Conservation (phyloP, 2,888 invertebrate genomes). For the Dorcus parallelipipedus region DNA sequence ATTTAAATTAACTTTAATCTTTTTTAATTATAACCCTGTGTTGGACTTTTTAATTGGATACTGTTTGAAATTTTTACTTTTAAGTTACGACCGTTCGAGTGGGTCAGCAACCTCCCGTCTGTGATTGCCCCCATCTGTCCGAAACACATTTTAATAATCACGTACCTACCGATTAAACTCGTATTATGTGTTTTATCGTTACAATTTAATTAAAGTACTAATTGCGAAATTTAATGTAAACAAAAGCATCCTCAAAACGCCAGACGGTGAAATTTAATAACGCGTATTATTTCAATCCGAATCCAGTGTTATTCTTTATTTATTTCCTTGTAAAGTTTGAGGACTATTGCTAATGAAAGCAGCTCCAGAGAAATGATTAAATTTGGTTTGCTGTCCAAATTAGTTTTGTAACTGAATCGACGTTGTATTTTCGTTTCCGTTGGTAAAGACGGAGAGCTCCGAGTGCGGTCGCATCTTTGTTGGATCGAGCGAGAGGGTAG, state of each 20-base stretch:
- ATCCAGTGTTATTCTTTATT: constrained; percentile 45
- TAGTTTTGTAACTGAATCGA: constrained; percentile 40
- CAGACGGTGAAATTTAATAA: constrained; percentile 40
- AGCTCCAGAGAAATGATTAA: constrained; percentile 43
- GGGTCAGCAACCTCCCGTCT: too few relatives aligned
- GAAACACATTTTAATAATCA: background rate
- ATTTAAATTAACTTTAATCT: constrained; percentile 17
- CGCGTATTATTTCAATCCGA: constrained; percentile 44
- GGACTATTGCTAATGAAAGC: constrained; percentile 45
- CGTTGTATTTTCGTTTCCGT: constrained; percentile 23
- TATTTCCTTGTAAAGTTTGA: constrained; percentile 41
- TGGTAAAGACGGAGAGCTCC: background rate
- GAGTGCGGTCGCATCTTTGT: background rate
- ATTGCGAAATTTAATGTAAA: constrained; percentile 44
- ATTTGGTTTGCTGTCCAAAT: constrained; percentile 45
- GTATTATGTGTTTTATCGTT: constrained; percentile 1
- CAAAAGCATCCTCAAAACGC: constrained; percentile 36
- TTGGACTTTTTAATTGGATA: background rate
- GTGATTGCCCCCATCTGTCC: background rate
- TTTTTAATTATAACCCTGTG: constrained; percentile 9
- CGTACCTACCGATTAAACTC: background rate
- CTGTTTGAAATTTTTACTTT: constrained; percentile 1
- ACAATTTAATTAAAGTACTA: constrained; percentile 31
- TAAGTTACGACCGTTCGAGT: background rate
- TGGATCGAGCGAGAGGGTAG: background rate